A percentile compares a stretch with the other conserved stretches of the same genome.
These are phyloP conservation scores for Drosophila paracracens DNA, from an alignment of 2,888 invertebrate species.

Conservation along the genomic window DNA sequence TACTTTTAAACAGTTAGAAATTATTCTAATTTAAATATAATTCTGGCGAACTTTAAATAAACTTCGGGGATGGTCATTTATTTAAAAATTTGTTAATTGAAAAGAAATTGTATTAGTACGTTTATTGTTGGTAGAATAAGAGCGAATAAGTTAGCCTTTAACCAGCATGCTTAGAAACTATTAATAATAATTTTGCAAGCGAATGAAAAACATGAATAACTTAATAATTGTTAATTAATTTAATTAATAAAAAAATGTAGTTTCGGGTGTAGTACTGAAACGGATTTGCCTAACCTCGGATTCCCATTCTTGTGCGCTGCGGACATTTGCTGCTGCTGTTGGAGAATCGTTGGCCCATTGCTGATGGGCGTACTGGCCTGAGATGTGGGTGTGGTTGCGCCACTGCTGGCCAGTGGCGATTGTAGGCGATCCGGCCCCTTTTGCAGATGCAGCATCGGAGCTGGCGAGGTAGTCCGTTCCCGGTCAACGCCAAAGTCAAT, in stretches of 20 bases:
- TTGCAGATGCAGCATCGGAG: conserved; percentile 85
- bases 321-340: conserved; percentile 69
- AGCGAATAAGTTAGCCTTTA: neutral
- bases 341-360: conserved; percentile 48
- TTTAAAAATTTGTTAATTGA: neutral
- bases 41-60: neutral
- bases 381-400: conserved; percentile 61
- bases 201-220: neutral
- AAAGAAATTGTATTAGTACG: neutral
- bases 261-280: neutral
- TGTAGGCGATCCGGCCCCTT: conserved; percentile 86
- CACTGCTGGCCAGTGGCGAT: conserved; percentile 71
- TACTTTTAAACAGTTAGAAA: neutral
- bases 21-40: neutral
- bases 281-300: conserved; percentile 85
- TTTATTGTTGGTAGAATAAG: neutral
- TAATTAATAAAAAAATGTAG: neutral
- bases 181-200: neutral
- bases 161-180: neutral
- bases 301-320: conserved; percentile 85
- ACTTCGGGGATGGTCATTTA: neutral
- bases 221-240: neutral
- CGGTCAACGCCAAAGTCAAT: conserved; percentile 91
- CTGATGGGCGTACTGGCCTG: conserved; percentile 54
- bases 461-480: conserved; percentile 90